phyloP scores from a whole-genome alignment of 2,797 vertebrate species.

The Pyrocephalus nanus region DNA sequence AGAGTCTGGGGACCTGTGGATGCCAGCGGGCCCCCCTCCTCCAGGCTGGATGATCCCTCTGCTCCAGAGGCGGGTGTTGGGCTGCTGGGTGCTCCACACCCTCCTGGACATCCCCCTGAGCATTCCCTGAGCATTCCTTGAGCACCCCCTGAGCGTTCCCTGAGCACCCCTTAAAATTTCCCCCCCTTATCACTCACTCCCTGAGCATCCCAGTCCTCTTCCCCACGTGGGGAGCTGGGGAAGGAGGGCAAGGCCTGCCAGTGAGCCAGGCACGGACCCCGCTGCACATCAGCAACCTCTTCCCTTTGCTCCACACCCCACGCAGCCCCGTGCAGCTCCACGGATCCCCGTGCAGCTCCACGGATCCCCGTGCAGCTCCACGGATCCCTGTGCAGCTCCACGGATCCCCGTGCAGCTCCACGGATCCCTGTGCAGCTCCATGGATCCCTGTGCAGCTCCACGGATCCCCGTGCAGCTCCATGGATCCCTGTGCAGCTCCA shows the following conservation, averaged over 20 bases:
- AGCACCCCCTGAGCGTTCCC: not conserved
- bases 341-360: not conserved
- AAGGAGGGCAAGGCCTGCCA: not conserved
- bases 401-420: not conserved
- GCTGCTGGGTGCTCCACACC: not conserved
- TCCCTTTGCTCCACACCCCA: not conserved
- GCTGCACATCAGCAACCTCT: not conserved
- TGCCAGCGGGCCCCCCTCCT: not conserved
- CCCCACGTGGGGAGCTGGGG: not conserved
- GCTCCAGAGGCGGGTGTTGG: not conserved
- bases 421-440: not conserved
- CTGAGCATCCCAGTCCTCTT: not conserved
- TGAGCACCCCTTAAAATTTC: not conserved
- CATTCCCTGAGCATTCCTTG: not conserved
- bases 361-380: not conserved
- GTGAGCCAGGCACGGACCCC: not conserved
- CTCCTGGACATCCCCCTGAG: not conserved
- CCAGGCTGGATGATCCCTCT: not conserved
- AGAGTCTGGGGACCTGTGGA: not conserved
- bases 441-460: fast-evolving
- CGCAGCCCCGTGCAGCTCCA: not conserved
- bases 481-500: not conserved
- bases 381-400: not conserved
- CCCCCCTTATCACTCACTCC: not conserved
- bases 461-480: not conserved